Conservation (phyloP, 2,888 invertebrate species). For the Erannis defoliaria region DNA sequence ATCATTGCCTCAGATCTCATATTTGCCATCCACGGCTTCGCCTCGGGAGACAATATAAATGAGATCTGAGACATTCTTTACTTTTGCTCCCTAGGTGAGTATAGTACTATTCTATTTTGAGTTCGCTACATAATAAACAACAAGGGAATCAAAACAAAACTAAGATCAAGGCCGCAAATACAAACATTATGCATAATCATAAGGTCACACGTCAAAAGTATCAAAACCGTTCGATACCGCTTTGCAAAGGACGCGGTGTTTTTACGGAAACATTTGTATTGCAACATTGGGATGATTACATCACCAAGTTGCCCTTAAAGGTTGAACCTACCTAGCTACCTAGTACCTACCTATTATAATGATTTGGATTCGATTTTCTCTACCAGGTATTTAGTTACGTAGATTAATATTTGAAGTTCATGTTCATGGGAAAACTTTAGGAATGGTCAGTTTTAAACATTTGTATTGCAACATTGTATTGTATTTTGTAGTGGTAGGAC, state of each 20-base stretch:
- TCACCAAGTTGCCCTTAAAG: constrained; percentile 12
- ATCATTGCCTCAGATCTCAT: no score
- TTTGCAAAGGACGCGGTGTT: constrained; percentile 19
- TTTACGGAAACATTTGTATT: constrained; percentile 15
- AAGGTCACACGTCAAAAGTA: constrained; percentile 13
- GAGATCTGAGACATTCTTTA: no score
- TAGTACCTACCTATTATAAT: no score
- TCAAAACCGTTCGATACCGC: constrained; percentile 4
- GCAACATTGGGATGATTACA: constrained; percentile 12
- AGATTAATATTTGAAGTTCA: constrained; percentile 10
- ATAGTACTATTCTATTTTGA: neutral
- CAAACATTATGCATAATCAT: constrained; percentile 19
- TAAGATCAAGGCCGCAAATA: constrained; percentile 13
- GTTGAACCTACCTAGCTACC: neutral
- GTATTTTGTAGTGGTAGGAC: no score
- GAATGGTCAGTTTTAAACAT: constrained; percentile 6
- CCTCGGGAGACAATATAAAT: no score
- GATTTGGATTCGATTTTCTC: constrained; percentile 14
- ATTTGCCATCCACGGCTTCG: no score
- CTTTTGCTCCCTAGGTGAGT: no score
- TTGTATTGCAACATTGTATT: no score
- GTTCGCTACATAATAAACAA: constrained; percentile 6
- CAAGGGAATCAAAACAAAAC: constrained; percentile 9
- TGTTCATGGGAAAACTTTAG: constrained; percentile 5
- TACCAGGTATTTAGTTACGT: neutral